phyloP scores from a whole-genome alignment of 2,888 invertebrate genomes.

The Philonicus albiceps region DNA sequence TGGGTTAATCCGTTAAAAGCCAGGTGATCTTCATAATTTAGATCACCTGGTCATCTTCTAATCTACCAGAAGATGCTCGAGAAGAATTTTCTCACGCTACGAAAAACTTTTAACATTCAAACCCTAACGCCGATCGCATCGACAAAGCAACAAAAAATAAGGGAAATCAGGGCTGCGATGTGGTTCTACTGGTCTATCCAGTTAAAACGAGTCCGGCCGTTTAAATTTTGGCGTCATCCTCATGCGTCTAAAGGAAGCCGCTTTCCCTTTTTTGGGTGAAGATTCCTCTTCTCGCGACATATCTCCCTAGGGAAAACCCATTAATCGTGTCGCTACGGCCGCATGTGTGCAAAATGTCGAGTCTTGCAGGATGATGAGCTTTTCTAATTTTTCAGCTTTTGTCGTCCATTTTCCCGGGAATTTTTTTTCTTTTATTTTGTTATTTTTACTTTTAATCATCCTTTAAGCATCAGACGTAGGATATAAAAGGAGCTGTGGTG shows the following conservation, averaged over 20 bases:
- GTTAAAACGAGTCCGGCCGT: background rate
- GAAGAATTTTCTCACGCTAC: background rate
- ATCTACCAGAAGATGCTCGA: background rate
- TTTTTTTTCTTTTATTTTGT: background rate
- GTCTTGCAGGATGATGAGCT: background rate
- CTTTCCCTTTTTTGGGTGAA: background rate
- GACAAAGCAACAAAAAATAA: background rate
- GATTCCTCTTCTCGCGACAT: background rate
- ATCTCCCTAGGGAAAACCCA: background rate
- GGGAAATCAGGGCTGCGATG: background rate
- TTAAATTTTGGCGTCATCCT: background rate
- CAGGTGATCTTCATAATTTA: background rate
- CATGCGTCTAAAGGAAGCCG: background rate
- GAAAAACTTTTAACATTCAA: background rate
- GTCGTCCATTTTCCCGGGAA: background rate
- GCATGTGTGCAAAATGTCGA: conserved; percentile 42
- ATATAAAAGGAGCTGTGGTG: background rate
- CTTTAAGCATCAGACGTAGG: background rate
- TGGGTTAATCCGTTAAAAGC: background rate
- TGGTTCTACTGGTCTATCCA: background rate
- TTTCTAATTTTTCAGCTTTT: background rate
- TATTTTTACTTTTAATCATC: background rate
- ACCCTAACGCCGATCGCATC: background rate
- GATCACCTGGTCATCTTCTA: background rate
- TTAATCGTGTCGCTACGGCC: conserved; percentile 40